Base-by-base conservation (phyloP, 2,888 invertebrate genomes). In the Crematogaster levior region DNA sequence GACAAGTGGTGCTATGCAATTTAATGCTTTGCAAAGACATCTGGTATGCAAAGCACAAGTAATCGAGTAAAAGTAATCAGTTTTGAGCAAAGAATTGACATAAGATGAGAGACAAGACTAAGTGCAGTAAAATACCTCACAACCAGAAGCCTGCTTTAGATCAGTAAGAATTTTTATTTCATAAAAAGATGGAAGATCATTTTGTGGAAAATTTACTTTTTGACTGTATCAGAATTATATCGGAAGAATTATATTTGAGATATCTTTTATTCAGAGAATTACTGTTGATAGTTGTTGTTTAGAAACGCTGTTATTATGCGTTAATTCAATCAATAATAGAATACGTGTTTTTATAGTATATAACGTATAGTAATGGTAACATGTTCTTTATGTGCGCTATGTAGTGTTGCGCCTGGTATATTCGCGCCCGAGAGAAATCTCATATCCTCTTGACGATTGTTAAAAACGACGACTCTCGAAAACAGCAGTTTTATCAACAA, bases 1-100 rank as follows among this genome's bases (percentile, higher is more conserved):
- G 68, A 34, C 81, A 84, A 87, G 81, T 81, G 73, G 79, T 34
- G 81, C 60, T 37, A 75, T 75, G 80, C 80, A 70, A 85, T 85
- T 84, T 84, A 85, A 85, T 87, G 81, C 53, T 24, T 9, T 18
- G 51, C 40, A 60, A 75, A 72, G 65, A 53, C 34, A 77, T 65
- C 70, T 63, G 77, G 58, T 82, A 82, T 68, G 43, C 61, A 53
- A 73, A 56, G 53, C 46, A n/a, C 21, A 51, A 46, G 10, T 48
- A 40, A 81, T 82, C 66, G 88, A 86, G 87, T 84, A 81, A 83
- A 77, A 84, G 82, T 73, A 61, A 87, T 81, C 77, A 74, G 72
- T 83, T 81, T 63, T 58, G 30, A 82, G 81, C 53, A 60, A 46
- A 43, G 51, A 73, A 80, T 87, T 75, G 75, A 48, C 53, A n/a